Conservation (phyloP, 2,888 invertebrate genomes). For the Eledona agricola region DNA sequence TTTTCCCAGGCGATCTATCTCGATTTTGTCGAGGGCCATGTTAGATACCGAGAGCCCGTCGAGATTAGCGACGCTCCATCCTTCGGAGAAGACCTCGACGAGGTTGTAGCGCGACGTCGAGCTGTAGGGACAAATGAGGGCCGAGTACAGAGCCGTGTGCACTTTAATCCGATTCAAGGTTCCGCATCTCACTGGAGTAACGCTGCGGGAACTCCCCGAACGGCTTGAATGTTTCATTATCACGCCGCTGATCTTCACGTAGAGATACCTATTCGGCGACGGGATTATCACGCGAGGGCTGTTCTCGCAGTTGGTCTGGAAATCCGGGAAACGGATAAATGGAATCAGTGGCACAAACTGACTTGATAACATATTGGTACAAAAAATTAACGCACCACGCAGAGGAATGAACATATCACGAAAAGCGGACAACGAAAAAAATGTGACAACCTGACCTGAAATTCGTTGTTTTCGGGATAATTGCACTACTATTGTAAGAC, state of each 20-base stretch:
- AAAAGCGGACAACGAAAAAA: too few species aligned
- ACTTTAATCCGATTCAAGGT: constrained; percentile 83
- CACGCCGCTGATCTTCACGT: constrained; percentile 78
- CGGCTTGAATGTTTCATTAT: constrained; percentile 60
- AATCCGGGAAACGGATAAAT: constrained; percentile 42
- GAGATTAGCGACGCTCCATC: constrained; percentile 69
- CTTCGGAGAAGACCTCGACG: constrained; percentile 86
- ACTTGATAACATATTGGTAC: constrained; percentile 10
- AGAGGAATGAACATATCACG: too few species aligned
- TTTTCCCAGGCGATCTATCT: constrained; percentile 68
- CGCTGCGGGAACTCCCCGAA: constrained; percentile 64
- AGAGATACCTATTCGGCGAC: constrained; percentile 77
- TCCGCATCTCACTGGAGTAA: constrained; percentile 68
- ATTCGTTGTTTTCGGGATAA: too few species aligned
- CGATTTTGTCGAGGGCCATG: constrained; percentile 62
- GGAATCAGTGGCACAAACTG: constrained; percentile 11
- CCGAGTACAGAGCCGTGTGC: constrained; percentile 71
- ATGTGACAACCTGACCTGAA: too few species aligned
- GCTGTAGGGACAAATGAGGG: constrained; percentile 69
- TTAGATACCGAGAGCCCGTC: constrained; percentile 53
- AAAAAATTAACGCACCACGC: constrained; percentile 7
- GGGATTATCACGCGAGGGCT: constrained; percentile 85
- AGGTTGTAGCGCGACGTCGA: constrained; percentile 68
- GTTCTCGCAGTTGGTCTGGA: constrained; percentile 80
- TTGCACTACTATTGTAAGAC: too few species aligned